Evolutionary conservation across 2,797 vertebrate species (phyloP), one percentile per base, ranked within the genome.

Genomic region (Acrossocheilus fasciatus): DNA sequence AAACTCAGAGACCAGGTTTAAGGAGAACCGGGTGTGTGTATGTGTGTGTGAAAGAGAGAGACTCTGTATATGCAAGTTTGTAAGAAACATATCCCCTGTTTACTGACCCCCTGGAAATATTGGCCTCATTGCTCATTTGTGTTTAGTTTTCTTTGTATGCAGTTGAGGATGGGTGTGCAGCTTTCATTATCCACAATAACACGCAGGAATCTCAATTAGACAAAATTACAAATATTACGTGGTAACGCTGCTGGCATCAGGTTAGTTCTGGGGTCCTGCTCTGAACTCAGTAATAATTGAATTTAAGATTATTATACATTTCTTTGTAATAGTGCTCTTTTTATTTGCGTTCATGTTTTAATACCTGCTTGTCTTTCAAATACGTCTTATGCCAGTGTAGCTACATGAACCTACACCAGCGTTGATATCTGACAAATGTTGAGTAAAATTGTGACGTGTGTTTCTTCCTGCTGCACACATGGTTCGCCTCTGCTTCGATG

Each of bases 1-100:
- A 96, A 89, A 90, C 96, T 96, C 87, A 86, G 96, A 93, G 96
- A 96, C 83, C 94, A 95, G 85, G 83, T 96, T 83, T 96, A 84
- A 92, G 84, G 47, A 66, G 34, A 72, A 39, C 18, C 23, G 45
- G 34, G 70, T 54, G 54, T 75, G 69, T 69, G 30, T 62, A 2
- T 30, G 45, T 41, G 70, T 54, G 54, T 75, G 75, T 59, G 30
- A 7, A n/a, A 20, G 6, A 45, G 52, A 50, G 23, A 36, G 50
- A 54, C 34, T 17, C 26, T 83, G 39, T 66, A 39, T 59, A 74
- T 36, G 52, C 36, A 15, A 43, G 64, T 76, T 26, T 81, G 12
- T 70, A 20, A 50, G 18, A 23, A 81, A 43, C 68, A 62, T 66
- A 20, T 68, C 45, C n/a, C 66, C 34, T 64, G 50, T 70, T 62